Evolutionary conservation across 2,888 invertebrate species (phyloP), one percentile per base, ranked within the genome.

Genomic region (Eristalis pertinax): DNA sequence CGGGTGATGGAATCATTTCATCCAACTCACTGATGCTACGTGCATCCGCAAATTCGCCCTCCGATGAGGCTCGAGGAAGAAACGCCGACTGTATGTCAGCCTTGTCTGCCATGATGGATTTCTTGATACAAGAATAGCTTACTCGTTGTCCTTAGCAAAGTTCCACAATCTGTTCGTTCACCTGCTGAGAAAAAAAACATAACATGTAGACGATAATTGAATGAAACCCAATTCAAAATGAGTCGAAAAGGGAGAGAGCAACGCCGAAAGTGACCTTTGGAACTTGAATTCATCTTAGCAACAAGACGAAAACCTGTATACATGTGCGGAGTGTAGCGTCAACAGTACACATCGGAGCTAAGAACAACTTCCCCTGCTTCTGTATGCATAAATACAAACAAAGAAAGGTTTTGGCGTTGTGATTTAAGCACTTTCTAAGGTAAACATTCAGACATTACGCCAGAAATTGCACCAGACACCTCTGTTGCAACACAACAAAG

Each of bases 1-100:
- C 80, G 0, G 90, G 89, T 29, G 91, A 84, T 67, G 82, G 70
- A 7, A 90, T 90, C 79, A 89, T 75, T 22, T 89, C 90, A 58
- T 89, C 90, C 64, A 89, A 67, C 26, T 90, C 90, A 56, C 67
- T 81, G 22, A 88, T 84, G 43, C 88, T 88, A 5, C 78, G 89
- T 11, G 90, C 90, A 79, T 90, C 91, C 11, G 85, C 88, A 62
- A 89, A 89, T 19, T 89, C 89, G 0, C 88, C 80, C 29, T 74
- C 84, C 11, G 88, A 88, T 41, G 84, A 84, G 15, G 73, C 89
- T 32, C 89, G 89, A 76, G 89, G 88, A 75, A 90, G 62, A 72
- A 70, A 75, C 2, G 68, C 35, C 1, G 72, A 19, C 7, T 73
- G 84, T 60, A 69, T 35, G 15, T 76, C 87, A 60, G 75, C 67